A percentile compares a stretch with the other conserved stretches of the same genome.
phyloP scores from a whole-genome alignment of 1,140 invertebrate species.

The Leptoteleia sp. region DNA sequence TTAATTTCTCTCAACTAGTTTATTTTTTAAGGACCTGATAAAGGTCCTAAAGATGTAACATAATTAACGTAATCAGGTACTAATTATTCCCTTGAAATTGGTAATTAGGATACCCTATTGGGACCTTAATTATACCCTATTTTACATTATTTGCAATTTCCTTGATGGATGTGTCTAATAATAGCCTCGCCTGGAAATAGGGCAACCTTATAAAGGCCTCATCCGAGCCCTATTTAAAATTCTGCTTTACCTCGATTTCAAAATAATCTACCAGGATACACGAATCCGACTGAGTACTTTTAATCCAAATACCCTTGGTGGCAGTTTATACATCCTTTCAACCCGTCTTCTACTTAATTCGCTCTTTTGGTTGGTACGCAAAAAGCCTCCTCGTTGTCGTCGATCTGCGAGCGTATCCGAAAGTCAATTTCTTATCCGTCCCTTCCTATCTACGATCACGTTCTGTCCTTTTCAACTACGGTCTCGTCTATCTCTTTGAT shows the following conservation, averaged over 20 bases:
- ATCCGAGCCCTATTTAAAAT: too few species aligned
- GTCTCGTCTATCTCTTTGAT: slow-evolving; percentile 59
- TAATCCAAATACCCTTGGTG: slow-evolving; percentile 46
- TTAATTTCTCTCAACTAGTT: too few species aligned
- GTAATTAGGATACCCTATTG: too few species aligned
- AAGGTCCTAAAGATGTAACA: too few species aligned
- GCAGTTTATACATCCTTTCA: slow-evolving; percentile 38
- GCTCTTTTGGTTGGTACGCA: slow-evolving; percentile 57
- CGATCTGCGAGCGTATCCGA: slow-evolving; percentile 40
- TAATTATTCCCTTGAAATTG: too few species aligned
- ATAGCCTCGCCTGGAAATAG: too few species aligned
- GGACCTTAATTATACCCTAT: not conserved
- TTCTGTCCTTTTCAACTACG: slow-evolving; percentile 57
- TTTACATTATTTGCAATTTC: slow-evolving; percentile 26
- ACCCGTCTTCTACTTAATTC: slow-evolving; percentile 49
- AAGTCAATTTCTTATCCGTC: slow-evolving; percentile 63
- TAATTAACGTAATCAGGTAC: not conserved
- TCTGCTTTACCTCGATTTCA: slow-evolving; percentile 27
- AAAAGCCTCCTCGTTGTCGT: slow-evolving; percentile 8
- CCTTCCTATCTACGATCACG: slow-evolving; percentile 56
- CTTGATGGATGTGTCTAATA: slow-evolving; percentile 47
- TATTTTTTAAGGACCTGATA: too few species aligned
- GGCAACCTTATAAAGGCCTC: too few species aligned
- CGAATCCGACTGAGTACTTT: slow-evolving; percentile 44
- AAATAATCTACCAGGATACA: slow-evolving; percentile 32